Conservation (phyloP, 2,113 vertebrate species). For the Heliornis fulica region DNA sequence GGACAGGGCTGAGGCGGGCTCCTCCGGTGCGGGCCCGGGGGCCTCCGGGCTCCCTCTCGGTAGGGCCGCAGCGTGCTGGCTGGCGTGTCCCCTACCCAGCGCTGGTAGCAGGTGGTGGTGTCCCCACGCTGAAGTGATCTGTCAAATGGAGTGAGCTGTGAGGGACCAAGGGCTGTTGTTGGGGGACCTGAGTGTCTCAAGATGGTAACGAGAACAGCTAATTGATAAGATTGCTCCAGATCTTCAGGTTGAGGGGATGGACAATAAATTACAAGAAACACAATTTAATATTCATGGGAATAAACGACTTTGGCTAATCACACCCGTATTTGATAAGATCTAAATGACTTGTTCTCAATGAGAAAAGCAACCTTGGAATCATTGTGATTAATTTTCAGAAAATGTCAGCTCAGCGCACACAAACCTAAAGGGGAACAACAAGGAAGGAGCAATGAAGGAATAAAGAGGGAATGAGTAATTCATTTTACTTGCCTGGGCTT, state of each 20-base stretch:
- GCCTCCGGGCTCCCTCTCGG: no score
- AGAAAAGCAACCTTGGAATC: not conserved
- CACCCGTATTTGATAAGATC: not conserved
- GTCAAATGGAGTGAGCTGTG: not conserved
- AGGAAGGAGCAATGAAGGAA: not conserved
- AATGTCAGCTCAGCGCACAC: not conserved
- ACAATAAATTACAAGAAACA: not conserved
- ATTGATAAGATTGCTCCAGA: not conserved
- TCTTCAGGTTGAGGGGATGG: not conserved
- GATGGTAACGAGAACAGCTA: not conserved
- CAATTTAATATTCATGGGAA: not conserved
- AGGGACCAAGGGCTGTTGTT: not conserved
- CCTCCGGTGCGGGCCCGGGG: not conserved
- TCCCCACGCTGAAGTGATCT: not conserved
- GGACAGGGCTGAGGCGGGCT: not conserved
- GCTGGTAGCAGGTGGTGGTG: no score
- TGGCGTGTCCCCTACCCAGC: no score
- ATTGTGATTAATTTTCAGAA: not conserved
- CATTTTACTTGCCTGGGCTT: not conserved
- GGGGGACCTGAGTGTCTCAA: not conserved
- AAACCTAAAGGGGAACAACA: not conserved
- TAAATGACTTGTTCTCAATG: not conserved
- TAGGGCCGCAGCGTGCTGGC: rapidly evolving
- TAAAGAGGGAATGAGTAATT: not conserved
- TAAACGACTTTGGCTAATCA: not conserved